Percentiles rank a stretch among this genome's conserved stretches.
These are phyloP conservation scores for Anguilla marmorata DNA, from an alignment of 2,797 vertebrate species.

Conservation along the genomic window DNA sequence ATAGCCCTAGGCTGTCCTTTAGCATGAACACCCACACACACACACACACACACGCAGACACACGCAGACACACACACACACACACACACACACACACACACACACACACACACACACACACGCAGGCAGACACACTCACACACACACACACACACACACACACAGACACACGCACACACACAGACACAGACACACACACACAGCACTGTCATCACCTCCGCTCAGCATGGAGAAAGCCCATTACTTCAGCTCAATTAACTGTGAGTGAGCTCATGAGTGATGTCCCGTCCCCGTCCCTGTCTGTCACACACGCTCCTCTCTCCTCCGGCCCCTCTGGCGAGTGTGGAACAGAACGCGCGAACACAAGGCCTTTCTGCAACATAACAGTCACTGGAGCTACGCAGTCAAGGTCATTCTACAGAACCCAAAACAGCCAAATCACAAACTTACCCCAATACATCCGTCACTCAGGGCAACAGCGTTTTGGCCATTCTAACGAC, in stretches of 20 bases:
- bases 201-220: slow-evolving; percentile 3
- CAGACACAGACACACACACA: slow-evolving; percentile 2
- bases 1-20: slow-evolving; percentile 19
- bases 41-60: too few relatives aligned
- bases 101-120: too few relatives aligned
- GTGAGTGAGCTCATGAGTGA: slow-evolving; percentile 5
- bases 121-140: too few relatives aligned
- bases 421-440: not conserved
- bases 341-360: not conserved
- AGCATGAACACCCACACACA: not conserved
- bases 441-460: not conserved
- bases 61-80: too few relatives aligned
- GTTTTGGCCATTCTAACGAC: not conserved
- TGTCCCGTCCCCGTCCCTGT: not conserved
- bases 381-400: not conserved
- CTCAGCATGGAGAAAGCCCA: not conserved
- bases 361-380: not conserved
- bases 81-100: too few relatives aligned
- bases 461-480: not conserved
- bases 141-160: not conserved
- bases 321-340: not conserved
- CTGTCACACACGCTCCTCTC: not conserved
- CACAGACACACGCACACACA: not conserved
- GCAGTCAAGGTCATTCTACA: not conserved
- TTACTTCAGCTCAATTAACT: slow-evolving; percentile 25